Conservation (phyloP, 2,888 invertebrate species). For the Melitaea athalia region DNA sequence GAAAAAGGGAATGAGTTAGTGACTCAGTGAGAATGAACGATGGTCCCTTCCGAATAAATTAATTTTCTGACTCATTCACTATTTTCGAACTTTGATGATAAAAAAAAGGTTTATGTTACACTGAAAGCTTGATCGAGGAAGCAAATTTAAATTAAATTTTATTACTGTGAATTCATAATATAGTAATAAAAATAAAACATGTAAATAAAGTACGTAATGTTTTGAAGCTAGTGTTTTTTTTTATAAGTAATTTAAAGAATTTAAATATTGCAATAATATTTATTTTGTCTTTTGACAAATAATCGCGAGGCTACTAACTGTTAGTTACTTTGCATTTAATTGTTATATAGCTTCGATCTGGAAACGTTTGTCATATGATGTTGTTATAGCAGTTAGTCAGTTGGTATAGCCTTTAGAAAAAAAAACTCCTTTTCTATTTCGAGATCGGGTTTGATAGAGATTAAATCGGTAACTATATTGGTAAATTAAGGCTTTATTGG, state of each 20-base stretch:
- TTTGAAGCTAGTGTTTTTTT: background rate
- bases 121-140: constrained; percentile 16
- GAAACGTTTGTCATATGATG: too few relatives aligned
- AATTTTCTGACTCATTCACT: constrained; percentile 59
- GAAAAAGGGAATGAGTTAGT: constrained; percentile 34
- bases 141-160: background rate
- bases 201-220: background rate
- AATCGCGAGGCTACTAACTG: background rate
- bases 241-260: background rate
- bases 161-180: background rate
- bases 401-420: too few relatives aligned
- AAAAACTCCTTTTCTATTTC: too few relatives aligned
- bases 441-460: too few relatives aligned
- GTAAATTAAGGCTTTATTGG: too few relatives aligned
- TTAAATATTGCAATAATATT: background rate
- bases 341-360: background rate
- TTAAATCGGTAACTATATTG: too few relatives aligned
- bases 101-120: constrained; percentile 15
- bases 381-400: too few relatives aligned
- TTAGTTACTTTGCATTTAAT: background rate
- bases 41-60: constrained; percentile 44
- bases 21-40: constrained; percentile 39
- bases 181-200: background rate
- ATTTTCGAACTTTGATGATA: constrained; percentile 52
- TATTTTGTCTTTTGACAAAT: background rate